Evolutionary conservation across 2,113 vertebrate genomes (phyloP).

Genomic region (Corythornis madagascariensis): DNA sequence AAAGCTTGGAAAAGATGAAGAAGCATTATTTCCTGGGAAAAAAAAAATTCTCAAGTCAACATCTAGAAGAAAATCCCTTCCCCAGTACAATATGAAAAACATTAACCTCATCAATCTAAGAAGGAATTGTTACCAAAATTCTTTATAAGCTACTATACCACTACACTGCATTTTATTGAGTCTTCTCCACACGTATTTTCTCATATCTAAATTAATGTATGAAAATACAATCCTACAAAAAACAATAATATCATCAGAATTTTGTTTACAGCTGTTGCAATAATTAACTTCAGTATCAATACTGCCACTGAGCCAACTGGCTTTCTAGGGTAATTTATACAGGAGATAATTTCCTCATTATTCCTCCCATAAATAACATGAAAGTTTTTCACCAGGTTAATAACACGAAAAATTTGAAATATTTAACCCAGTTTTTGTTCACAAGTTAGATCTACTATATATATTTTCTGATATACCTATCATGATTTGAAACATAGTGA

Average conservation of each 20-base stretch:
- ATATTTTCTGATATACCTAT: neutral
- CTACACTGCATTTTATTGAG: neutral
- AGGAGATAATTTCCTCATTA: neutral
- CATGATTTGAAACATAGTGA: neutral
- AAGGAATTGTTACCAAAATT: neutral
- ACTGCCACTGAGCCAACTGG: neutral
- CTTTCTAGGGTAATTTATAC: neutral
- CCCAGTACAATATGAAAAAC: neutral
- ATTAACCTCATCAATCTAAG: conserved; percentile 7
- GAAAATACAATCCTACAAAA: neutral
- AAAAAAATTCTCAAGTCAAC: conserved; percentile 21
- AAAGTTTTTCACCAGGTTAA: neutral
- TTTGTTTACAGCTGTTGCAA: neutral
- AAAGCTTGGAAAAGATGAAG: conserved; percentile 52
- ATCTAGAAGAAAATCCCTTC: neutral
- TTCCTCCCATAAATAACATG: neutral
- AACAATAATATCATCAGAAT: neutral
- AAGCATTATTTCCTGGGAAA: conserved; percentile 22
- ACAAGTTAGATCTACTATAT: neutral
- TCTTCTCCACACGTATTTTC: neutral
- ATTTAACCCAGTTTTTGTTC: neutral
- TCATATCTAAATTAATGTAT: neutral
- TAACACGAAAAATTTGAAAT: neutral
- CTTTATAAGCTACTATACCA: neutral
- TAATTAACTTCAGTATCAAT: neutral